Percentiles rank a stretch among this genome's conserved stretches.
Conservation (phyloP, 2,797 vertebrate genomes). For the Syndactyla subalaris region DNA sequence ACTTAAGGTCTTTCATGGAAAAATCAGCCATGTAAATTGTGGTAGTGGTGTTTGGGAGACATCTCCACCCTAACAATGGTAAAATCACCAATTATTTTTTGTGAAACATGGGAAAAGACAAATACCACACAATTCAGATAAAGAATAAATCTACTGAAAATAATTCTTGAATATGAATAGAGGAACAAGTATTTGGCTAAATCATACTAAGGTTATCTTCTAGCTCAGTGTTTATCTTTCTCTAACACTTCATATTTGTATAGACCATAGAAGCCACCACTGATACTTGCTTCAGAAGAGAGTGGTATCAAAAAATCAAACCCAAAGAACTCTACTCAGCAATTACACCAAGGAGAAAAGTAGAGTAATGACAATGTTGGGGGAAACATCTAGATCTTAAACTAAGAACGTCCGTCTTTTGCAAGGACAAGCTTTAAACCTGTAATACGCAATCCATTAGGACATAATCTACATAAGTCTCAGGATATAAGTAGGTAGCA, state of each 20-base stretch:
- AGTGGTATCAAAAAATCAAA: not conserved
- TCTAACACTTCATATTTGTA: not conserved
- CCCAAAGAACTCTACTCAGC: not conserved
- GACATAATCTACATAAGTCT: not conserved
- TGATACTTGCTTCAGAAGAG: not conserved
- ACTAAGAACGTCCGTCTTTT: not conserved
- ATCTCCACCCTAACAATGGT: not conserved
- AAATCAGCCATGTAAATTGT: not conserved
- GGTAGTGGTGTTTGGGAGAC: not conserved
- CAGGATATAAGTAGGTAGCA: not conserved
- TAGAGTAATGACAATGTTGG: not conserved
- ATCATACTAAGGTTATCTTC: not conserved
- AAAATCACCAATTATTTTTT: not conserved
- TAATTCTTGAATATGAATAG: not conserved
- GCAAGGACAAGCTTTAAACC: not conserved
- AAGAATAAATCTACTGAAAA: not conserved
- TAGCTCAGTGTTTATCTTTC: not conserved
- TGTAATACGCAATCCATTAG: not conserved
- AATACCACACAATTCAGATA: not conserved
- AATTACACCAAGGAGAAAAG: not conserved
- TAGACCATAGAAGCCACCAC: not conserved
- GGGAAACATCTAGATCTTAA: not conserved
- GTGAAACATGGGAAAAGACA: not conserved
- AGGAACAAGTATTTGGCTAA: not conserved
- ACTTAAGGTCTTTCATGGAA: not conserved